Evolutionary conservation across 2,888 invertebrate genomes (phyloP).

Genomic region (Dasypolia templi): DNA sequence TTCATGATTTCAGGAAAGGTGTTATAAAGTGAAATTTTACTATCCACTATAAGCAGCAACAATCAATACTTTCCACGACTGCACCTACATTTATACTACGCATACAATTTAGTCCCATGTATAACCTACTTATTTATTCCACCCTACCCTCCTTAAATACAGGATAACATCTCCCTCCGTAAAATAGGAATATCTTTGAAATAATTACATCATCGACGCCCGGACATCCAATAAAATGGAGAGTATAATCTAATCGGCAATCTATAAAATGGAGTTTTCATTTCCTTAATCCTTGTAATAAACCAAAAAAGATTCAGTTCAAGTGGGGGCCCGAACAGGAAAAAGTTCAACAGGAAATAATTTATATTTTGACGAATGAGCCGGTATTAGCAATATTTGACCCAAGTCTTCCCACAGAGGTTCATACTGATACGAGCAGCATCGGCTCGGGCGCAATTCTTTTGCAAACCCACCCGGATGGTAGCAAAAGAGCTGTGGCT

Average conservation of each 20-base stretch:
- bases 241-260: slow-evolving; percentile 59
- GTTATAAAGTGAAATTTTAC: not conserved
- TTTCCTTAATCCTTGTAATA: slow-evolving; percentile 63
- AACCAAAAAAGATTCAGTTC: too few species aligned
- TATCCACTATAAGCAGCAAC: too few species aligned
- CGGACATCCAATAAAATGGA: slow-evolving; percentile 54
- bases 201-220: slow-evolving; percentile 55
- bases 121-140: slow-evolving; percentile 3
- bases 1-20: not conserved
- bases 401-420: too few species aligned
- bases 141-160: slow-evolving; percentile 10
- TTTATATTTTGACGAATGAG: too few species aligned
- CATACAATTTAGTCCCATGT: not conserved
- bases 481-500: too few species aligned
- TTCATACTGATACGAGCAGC: too few species aligned
- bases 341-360: too few species aligned
- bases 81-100: not conserved
- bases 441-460: too few species aligned
- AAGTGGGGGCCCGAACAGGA: too few species aligned
- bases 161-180: slow-evolving; percentile 21
- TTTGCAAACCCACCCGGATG: too few species aligned
- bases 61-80: not conserved
- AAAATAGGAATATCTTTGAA: slow-evolving; percentile 40
- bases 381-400: too few species aligned
- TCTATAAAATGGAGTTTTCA: slow-evolving; percentile 65